These are phyloP conservation scores for Pseudochirops cupreus DNA, from an alignment of 2,797 vertebrate genomes.

Conservation along the genomic window DNA sequence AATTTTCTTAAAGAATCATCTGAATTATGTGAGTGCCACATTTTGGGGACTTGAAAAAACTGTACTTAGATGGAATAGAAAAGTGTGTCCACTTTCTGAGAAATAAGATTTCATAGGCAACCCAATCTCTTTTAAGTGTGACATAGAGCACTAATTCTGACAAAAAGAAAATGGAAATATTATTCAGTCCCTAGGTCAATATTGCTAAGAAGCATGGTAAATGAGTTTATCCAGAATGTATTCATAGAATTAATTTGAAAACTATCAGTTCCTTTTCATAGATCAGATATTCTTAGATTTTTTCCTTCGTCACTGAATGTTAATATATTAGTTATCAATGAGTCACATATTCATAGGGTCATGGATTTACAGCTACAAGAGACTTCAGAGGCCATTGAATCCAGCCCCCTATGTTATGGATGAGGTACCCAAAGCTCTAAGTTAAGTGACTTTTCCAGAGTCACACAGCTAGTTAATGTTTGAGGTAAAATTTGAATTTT, in stretches of 20 bases:
- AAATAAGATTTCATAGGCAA: not conserved
- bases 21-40: not conserved
- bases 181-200: not conserved
- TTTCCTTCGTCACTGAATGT: not conserved
- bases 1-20: not conserved
- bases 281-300: not conserved
- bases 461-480: not conserved
- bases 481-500: not conserved
- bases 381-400: not conserved
- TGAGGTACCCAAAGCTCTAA: not conserved
- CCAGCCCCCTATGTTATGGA: not conserved
- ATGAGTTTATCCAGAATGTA: not conserved
- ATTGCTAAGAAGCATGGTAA: not conserved
- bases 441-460: not conserved
- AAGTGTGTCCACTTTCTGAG: not conserved
- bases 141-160: not conserved
- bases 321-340: not conserved
- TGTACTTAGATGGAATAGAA: not conserved
- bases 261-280: not conserved
- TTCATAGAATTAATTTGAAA: not conserved
- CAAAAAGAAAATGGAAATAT: not conserved
- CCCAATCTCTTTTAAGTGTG: not conserved
- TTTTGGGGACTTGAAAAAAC: not conserved
- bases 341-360: not conserved
- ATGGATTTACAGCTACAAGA: not conserved